Base-by-base conservation (phyloP, 2,113 vertebrate genomes). In the Sturnira hondurensis region DNA sequence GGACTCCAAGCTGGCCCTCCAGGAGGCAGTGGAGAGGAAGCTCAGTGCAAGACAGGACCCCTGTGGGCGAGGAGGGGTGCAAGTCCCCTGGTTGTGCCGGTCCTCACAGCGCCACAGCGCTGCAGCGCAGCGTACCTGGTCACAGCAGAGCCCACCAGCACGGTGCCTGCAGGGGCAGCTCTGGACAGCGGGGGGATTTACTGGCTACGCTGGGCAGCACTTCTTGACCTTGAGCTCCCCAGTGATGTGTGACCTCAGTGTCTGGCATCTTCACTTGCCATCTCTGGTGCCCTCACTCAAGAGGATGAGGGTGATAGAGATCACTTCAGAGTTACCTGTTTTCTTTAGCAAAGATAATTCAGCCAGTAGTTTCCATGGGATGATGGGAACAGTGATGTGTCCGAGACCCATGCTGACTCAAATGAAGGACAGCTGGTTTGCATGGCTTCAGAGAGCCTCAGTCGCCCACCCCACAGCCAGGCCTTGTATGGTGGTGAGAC, bases 1-100 rank as follows among this genome's bases (percentile, higher is more conserved):
- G 14, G 12, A 11, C 16, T 12, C 7, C 4, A 61, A 4, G 38
- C 65, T 0, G 0, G 2, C 38, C 65, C 10, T 10, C 45, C 12
- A 12, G 74, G 45, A n/a, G 36, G 43, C 3, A 5, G 50, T 22
- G 17, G 38, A 15, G 56, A 41, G 45, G 68, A 38, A 7, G 5
- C 13, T 63, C 28, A 33, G 38, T 83, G 1, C 24, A 13, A 50
- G 61, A 67, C 61, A 16, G 45, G 4, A 45, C 22, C 84, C n/a
- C 52, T 17, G 28, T 15, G 14, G 89, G 16, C 24, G 17, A 22
- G 52, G 13, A 26, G 22, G 10, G 31, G 63, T 8, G 4, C 1
- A 4, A 4, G 24, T 15, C 74, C 74, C 0, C 31, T 33, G 45
- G 15, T 17, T 28, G 41, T 43, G 56, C 45, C 28, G 2, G 9